Conservation (phyloP, 1,140 invertebrate genomes). For the Calliphora vicina region DNA sequence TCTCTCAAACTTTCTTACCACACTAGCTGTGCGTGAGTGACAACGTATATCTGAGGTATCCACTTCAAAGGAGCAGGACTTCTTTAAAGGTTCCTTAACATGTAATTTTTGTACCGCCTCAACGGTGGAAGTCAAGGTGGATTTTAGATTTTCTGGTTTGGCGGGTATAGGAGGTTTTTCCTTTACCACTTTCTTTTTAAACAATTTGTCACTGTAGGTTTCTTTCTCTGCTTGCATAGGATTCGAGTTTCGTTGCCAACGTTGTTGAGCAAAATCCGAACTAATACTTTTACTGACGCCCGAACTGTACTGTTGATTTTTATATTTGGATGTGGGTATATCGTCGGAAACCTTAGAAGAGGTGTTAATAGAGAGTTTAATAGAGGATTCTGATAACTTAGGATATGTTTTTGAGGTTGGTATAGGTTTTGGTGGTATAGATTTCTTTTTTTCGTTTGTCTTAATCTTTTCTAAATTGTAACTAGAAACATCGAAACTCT, state of each 20-base stretch:
- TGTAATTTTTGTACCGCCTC: conserved; percentile 37
- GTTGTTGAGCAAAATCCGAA: conserved; percentile 59
- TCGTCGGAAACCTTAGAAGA: conserved; percentile 45
- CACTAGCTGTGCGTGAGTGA: conserved; percentile 55
- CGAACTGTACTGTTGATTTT: conserved; percentile 60
- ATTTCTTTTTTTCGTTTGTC: conserved; percentile 30
- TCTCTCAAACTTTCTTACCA: conserved; percentile 64
- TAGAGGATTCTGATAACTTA: conserved; percentile 42
- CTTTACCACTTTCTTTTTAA: conserved; percentile 50
- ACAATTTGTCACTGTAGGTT: conserved; percentile 42
- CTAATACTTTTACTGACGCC: conserved; percentile 60
- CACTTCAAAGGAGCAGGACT: conserved; percentile 56
- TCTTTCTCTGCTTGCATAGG: conserved; percentile 45
- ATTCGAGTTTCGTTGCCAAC: conserved; percentile 56
- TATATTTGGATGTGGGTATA: conserved; percentile 56
- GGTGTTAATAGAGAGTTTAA: neutral
- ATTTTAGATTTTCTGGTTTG: conserved; percentile 56
- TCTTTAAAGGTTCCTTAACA: conserved; percentile 37
- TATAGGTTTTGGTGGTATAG: conserved; percentile 45
- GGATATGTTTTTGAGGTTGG: conserved; percentile 59
- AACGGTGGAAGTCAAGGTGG: conserved; percentile 47
- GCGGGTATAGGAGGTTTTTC: conserved; percentile 56
- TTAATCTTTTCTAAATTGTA: conserved; percentile 52
- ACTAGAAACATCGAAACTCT: conserved; percentile 58
- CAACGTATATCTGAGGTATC: conserved; percentile 43